Base-by-base conservation (phyloP, 1,140 invertebrate genomes). In the Portunus trituberculatus region DNA sequence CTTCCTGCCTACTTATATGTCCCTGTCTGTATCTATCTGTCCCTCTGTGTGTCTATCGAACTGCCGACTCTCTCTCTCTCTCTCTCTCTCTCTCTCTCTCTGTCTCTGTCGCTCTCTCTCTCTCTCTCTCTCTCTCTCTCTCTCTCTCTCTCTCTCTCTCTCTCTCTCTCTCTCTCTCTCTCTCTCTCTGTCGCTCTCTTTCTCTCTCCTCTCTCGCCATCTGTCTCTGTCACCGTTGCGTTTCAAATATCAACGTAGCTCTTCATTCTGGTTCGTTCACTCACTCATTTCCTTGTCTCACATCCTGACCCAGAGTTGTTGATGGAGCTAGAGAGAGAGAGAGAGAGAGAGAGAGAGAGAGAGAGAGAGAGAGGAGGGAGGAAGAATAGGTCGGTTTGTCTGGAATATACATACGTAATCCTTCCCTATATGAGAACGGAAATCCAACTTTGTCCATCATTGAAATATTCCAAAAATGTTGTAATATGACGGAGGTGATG, bases 401-500 rank as follows among this genome's bases (percentile, higher is more conserved):
- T 2, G 39, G 39, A 39, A 39, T 2, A 39, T 39, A 39, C n/a
- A 39, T 59, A 59, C 52, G 52, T 20, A 59, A 59, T 59, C 10
- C 52, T 59, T 20, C 12, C 16, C 52, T 59, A 59, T 59, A 59
- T 59, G 52, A 59, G 16, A 59, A 59, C 52, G 10, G 52, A 59
- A 59, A 59, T 39, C 39, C 52, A 59, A 59, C 52, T 59, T 59
- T 59, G 52, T 20, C 52, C 52, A 20, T 59, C 52, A 59, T 59
- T 59, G 52, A 59, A 59, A 59, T 59, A 76, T n/a, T 76, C 67
- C 67, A 76, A 76, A 76, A 76, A 76, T 76, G 16, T n/a, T 76
- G 67, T 76, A 76, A 76, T 76, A 76, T 76, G 67, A 76, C 67
- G 67, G n/a, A n/a, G 67, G 67, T 76, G 67, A 76, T 76, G 25